Conservation (phyloP, 2,113 vertebrate species). For the Camelus dromedarius region DNA sequence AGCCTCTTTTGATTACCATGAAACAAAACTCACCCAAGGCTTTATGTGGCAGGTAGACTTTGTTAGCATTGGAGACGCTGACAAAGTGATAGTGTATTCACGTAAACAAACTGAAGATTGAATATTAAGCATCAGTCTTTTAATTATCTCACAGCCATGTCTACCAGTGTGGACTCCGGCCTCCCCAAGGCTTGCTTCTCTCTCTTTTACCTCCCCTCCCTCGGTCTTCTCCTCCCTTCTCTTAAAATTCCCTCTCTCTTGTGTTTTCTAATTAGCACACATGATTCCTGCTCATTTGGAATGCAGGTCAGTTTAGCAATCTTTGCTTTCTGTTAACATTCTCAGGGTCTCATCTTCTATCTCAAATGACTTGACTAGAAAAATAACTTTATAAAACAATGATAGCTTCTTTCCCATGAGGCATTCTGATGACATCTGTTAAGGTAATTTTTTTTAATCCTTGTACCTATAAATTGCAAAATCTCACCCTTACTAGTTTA, state of each 20-base stretch:
- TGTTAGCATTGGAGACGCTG: neutral
- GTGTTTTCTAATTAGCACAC: neutral
- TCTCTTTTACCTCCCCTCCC: neutral
- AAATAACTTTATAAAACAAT: neutral
- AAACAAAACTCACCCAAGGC: neutral
- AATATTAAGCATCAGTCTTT: neutral
- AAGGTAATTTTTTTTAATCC: neutral
- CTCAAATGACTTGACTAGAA: neutral
- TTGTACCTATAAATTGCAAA: neutral
- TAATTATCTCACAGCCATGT: neutral
- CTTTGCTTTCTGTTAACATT: neutral
- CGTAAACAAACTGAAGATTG: neutral
- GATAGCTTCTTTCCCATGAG: neutral
- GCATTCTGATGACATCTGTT: neutral
- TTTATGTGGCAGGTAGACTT: neutral
- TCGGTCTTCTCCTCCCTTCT: neutral
- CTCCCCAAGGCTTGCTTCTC: neutral
- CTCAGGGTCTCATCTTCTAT: neutral
- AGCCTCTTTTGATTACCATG: neutral
- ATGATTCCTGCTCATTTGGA: neutral
- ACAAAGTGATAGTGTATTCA: neutral
- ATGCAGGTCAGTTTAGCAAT: neutral
- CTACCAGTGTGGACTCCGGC: neutral
- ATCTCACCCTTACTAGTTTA: neutral
- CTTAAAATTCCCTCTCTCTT: neutral